Percentiles rank a stretch among this genome's conserved stretches.
These are phyloP conservation scores for Trachymyrmex cornetzi DNA, from an alignment of 1,140 invertebrate species.

Conservation along the genomic window DNA sequence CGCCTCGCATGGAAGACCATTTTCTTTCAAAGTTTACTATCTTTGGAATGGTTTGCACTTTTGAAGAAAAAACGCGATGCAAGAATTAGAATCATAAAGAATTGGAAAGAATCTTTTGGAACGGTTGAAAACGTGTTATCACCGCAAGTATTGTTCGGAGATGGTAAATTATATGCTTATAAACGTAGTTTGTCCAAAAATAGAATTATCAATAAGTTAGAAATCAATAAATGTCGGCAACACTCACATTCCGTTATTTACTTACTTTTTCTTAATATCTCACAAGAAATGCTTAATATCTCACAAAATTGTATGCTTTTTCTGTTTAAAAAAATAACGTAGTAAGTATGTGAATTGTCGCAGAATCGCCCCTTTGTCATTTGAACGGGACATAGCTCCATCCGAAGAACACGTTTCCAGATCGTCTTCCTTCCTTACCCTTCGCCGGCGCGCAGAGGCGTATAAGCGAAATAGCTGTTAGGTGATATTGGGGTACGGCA, in stretches of 20 bases:
- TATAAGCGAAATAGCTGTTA: slow-evolving; percentile 83
- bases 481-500: slow-evolving; percentile 81
- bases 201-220: not conserved
- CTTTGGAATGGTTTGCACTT: slow-evolving; percentile 34
- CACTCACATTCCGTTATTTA: not conserved
- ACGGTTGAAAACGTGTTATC: not conserved
- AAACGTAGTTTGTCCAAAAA: not conserved
- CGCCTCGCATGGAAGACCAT: slow-evolving; percentile 67
- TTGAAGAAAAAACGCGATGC: slow-evolving; percentile 49
- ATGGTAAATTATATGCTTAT: slow-evolving; percentile 65
- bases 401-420: slow-evolving; percentile 75
- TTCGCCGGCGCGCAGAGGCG: slow-evolving; percentile 29
- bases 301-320: not conserved
- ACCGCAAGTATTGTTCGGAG: slow-evolving; percentile 28
- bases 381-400: slow-evolving; percentile 76
- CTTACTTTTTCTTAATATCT: not conserved
- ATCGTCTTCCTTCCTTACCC: slow-evolving; percentile 40
- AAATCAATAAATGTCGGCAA: not conserved
- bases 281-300: not conserved
- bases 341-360: not conserved
- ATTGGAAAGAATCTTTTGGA: slow-evolving; percentile 28
- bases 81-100: slow-evolving; percentile 71
- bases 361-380: slow-evolving; percentile 49
- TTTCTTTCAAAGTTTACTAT: slow-evolving; percentile 75
- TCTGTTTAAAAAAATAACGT: slow-evolving; percentile 43